Conservation (phyloP, 2,888 invertebrate species). For the Heterodera filipjevi region DNA sequence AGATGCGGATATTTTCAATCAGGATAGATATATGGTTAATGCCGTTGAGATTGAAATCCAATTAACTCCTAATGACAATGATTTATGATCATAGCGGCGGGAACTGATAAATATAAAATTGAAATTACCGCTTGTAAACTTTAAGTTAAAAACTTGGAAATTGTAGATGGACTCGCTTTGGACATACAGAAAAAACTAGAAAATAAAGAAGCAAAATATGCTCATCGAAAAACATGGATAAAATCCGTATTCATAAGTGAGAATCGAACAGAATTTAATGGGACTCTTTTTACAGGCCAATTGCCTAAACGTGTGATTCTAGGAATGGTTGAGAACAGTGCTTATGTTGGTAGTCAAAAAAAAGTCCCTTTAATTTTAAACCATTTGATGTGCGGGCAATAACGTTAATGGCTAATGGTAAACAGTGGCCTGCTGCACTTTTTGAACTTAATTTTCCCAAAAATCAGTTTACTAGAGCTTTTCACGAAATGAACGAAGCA, state of each 20-base stretch:
- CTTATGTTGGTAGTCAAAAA: too few relatives aligned
- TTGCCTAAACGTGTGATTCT: background rate
- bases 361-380: too few relatives aligned
- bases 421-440: too few relatives aligned
- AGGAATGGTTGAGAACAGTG: too few relatives aligned
- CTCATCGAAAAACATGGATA: background rate
- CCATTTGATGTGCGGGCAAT: too few relatives aligned
- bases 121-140: background rate
- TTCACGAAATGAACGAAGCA: background rate
- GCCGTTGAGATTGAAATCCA: background rate
- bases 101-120: background rate
- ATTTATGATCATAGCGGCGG: background rate
- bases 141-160: background rate
- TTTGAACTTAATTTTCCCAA: too few relatives aligned
- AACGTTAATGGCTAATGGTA: too few relatives aligned
- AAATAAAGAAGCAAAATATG: background rate
- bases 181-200: slow-evolving; percentile 17
- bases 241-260: background rate
- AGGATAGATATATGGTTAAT: background rate
- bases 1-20: slow-evolving; percentile 8
- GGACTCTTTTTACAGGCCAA: background rate
- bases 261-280: background rate
- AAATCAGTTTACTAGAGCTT: background rate
- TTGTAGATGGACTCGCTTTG: background rate
- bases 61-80: background rate